Evolutionary conservation across 2,797 vertebrate species (phyloP), one percentile per base, ranked within the genome.

Genomic region (Xyrichtys novacula): DNA sequence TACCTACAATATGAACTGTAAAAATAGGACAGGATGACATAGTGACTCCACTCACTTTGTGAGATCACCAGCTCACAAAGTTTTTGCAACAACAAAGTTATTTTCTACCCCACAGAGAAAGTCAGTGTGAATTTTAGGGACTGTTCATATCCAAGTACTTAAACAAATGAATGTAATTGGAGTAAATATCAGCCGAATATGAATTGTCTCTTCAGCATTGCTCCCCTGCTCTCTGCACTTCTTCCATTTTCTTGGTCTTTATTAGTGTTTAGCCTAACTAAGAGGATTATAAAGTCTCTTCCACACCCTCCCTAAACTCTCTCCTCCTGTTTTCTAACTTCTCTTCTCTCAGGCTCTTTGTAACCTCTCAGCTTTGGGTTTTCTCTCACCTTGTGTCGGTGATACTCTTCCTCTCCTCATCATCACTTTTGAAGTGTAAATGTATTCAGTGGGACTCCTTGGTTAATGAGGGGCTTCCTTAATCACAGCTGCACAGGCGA

Each of bases 371-470:
- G 31, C 22, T 48, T 46, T 54, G 14, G 31, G 44, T 52, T 7
- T 16, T 55, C 56, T 43, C 19, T 6, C 17, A 14, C 2, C 23
- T n/a, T 22, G 9, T 25, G 5, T 39, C 57, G 46, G 17, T 46
- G 25, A 11, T 19, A 12, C 16, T 38, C 39, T 65, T 19, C 15
- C 16, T 38, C 39, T 65, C 26, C 20, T 2, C 58, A 43, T 23
- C 17, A 4, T n/a, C 25, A 29, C 39, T 57, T 71, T 81, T 65
- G 32, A 73, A 79, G 55, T 50, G 74, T 53, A 46, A 59, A 67
- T 63, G 42, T 14, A 9, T 67, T 36, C 61, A 52, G 54, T 23
- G 26, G 44, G 34, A 40, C 25, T 66, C 26, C 32, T 58, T 48
- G 50, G 39, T 44, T 75, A 56, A 76, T 60, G 47, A 44, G 23